Conservation (phyloP, 2,888 invertebrate species). For the Synanthedon tipuliformis region DNA sequence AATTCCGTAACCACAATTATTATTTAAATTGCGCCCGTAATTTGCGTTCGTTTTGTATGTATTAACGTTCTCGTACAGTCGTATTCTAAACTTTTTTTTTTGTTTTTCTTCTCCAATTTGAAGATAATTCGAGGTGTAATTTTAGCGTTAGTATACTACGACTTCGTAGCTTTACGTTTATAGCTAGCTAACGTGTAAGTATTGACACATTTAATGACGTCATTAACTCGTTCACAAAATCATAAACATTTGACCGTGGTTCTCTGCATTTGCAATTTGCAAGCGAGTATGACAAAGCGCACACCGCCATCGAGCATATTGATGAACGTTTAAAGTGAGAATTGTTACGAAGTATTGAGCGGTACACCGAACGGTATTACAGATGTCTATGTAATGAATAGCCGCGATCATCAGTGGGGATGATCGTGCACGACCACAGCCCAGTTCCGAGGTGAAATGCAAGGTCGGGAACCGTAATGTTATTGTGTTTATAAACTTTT, state of each 20-base stretch:
- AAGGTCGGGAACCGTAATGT: conserved; percentile 46
- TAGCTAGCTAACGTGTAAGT: too few relatives aligned
- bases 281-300: background rate
- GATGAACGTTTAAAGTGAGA: conserved; percentile 2
- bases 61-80: too few relatives aligned
- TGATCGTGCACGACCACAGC: conserved; percentile 50
- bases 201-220: too few relatives aligned
- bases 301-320: background rate
- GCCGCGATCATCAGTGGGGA: conserved; percentile 32
- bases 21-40: conserved; percentile 44
- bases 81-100: conserved; percentile 28
- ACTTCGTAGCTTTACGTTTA: background rate
- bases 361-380: conserved; percentile 56
- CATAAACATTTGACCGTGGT: too few relatives aligned
- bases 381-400: conserved; percentile 36
- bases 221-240: too few relatives aligned
- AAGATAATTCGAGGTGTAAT: conserved; percentile 17
- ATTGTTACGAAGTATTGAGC: conserved; percentile 41
- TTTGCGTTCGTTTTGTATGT: conserved; percentile 17
- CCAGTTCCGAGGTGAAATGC: conserved; percentile 52
- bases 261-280: background rate
- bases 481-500: conserved; percentile 54
- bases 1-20: conserved; percentile 36
- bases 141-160: background rate
- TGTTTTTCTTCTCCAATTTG: conserved; percentile 24